Evolutionary conservation across 2,888 invertebrate species (phyloP), one percentile per base, ranked within the genome.

Genomic region (Eledona agricola): DNA sequence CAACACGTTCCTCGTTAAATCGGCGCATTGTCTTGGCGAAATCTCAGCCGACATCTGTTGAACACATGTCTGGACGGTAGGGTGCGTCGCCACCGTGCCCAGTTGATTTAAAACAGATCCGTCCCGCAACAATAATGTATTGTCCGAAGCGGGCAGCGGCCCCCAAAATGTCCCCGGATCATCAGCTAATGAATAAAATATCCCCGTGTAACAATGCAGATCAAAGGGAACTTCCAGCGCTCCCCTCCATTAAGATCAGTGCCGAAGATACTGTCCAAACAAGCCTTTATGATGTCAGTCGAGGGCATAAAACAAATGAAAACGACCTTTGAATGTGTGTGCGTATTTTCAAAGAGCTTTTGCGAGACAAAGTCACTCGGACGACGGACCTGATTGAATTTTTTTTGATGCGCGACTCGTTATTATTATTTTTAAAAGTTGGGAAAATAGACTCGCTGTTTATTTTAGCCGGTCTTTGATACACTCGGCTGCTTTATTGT

Each of bases 401-500:
- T 50, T 42, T 42, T 35, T 22, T 16, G 16, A 9, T 5, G 19
- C 11, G 6, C 11, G 28, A 6, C 11, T 29, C 20, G 34, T 34
- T 45, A 37, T 40, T 49, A 38, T 49, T 49, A 49, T 49, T 52
- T 52, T 46, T 26, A 20, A 40, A 52, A 45, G 32, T 46, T 38
- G 38, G 20, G 22, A 29, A 46, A 52, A 46, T 38, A 52, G 15
- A 22, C 22, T n/a, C n/a, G n/a, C 28, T 40, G 53, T 47, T 53
- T 53, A 47, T 40, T 38, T 40, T 34, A 29, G 31, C 25, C 32
- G 34, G 32, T 17, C 53, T 53, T 47, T 47, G 53, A 47, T 53
- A 40, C 28, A 20, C 26, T 34, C 42, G 19, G 42, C 28, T 23
- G 51, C 59, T 58, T 63, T 63, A 58, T 61, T 59, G 43, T 50